These are phyloP conservation scores for Drosophila trichaetosa DNA, from an alignment of 2,888 invertebrate genomes.

Conservation along the genomic window DNA sequence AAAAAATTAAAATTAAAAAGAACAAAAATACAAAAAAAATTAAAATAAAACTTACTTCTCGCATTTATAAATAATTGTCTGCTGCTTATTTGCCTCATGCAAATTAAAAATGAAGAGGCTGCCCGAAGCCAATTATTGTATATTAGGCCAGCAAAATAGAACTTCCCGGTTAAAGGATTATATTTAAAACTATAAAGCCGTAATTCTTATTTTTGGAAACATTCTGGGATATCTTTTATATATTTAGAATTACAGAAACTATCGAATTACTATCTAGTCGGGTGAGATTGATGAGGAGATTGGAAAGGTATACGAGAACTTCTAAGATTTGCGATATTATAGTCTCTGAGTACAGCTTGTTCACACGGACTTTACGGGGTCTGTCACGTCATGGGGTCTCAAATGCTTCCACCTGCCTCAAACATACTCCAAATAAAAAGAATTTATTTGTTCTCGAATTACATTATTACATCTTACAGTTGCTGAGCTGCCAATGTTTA, in stretches of 20 bases:
- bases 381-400: fast-evolving
- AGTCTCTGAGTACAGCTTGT: background rate
- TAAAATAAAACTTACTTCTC: background rate
- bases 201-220: background rate
- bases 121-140: too few relatives aligned
- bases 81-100: too few relatives aligned
- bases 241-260: background rate
- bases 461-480: background rate
- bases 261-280: background rate
- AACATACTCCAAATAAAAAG: constrained; percentile 1
- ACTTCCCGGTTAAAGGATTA: background rate
- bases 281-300: fast-evolving
- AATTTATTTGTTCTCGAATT: background rate
- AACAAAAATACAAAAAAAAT: background rate
- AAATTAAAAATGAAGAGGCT: background rate
- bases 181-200: background rate
- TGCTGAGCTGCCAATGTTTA: background rate
- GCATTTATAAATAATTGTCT: constrained; percentile 1
- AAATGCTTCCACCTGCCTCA: background rate
- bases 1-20: background rate
- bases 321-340: too few relatives aligned
- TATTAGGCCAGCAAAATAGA: background rate
- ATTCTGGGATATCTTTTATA: background rate
- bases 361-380: background rate
- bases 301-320: too few relatives aligned